These are phyloP conservation scores for Coranthus polyacanthus DNA, from an alignment of 2,797 vertebrate species.

Conservation along the genomic window DNA sequence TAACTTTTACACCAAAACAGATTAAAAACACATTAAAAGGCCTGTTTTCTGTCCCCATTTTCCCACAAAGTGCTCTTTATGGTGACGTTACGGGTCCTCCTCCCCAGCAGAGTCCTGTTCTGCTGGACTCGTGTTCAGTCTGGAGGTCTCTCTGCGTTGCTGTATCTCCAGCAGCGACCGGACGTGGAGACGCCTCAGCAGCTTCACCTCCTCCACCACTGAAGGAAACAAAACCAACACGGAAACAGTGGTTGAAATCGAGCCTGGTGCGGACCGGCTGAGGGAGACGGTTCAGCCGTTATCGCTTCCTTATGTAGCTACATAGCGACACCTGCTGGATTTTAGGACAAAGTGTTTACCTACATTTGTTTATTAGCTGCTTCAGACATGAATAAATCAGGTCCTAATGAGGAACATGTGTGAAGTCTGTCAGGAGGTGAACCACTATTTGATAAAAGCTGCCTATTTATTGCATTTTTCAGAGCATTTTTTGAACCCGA, in stretches of 20 bases:
- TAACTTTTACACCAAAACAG: neutral
- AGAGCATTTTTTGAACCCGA: too few relatives aligned
- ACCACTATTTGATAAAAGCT: too few relatives aligned
- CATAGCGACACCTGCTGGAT: constrained; percentile 68
- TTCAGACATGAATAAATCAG: too few relatives aligned
- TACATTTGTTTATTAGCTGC: too few relatives aligned
- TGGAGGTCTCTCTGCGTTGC: constrained; percentile 40
- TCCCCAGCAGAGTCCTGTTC: constrained; percentile 20
- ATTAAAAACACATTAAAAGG: neutral
- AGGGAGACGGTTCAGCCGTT: too few relatives aligned
- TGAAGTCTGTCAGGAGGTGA: too few relatives aligned
- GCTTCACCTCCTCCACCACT: constrained; percentile 84
- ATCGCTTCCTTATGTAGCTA: constrained; percentile 8
- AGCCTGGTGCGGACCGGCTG: too few relatives aligned
- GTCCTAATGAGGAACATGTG: too few relatives aligned
- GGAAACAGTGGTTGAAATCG: too few relatives aligned
- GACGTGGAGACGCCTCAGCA: constrained; percentile 80
- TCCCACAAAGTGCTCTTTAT: neutral
- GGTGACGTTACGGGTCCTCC: constrained; percentile 3
- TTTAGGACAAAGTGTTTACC: neutral
- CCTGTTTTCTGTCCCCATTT: too few relatives aligned
- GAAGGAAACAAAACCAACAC: constrained; percentile 8
- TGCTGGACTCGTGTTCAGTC: neutral
- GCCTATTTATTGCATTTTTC: too few relatives aligned
- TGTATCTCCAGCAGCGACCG: constrained; percentile 81